Conservation (phyloP, 2,113 vertebrate species). For the Ginglymostoma cirratum region DNA sequence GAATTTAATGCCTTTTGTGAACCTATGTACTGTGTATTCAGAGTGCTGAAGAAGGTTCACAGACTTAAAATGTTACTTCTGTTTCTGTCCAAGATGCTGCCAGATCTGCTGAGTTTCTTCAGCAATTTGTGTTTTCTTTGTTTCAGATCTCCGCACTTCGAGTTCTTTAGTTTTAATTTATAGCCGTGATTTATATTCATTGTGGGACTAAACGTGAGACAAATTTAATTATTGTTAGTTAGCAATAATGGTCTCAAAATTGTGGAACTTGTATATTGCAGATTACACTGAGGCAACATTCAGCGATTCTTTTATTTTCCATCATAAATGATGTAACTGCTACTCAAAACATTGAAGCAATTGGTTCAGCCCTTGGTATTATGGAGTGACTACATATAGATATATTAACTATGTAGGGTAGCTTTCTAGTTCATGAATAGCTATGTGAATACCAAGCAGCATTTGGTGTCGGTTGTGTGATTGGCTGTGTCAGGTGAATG, state of each 20-base stretch:
- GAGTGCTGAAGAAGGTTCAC: no score
- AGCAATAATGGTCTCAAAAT: neutral
- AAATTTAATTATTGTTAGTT: neutral
- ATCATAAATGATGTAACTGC: neutral
- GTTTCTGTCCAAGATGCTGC: no score
- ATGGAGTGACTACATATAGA: neutral
- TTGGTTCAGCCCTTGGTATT: neutral
- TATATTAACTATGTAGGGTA: neutral
- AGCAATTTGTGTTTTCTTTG: no score
- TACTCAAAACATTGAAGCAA: neutral
- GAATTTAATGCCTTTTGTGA: no score
- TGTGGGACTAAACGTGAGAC: no score
- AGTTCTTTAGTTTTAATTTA: no score
- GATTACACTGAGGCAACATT: neutral
- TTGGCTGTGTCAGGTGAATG: conserved; percentile 9
- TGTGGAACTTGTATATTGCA: neutral
- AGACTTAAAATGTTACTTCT: no score
- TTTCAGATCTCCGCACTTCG: no score
- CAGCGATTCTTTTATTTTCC: neutral
- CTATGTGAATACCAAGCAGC: neutral
- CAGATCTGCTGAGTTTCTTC: no score
- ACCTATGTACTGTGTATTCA: no score
- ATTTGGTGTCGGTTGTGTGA: neutral
- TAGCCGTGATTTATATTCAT: no score
- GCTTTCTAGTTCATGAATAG: neutral